Base-by-base conservation (phyloP, 2,888 invertebrate species). In the Cordilura impudica region DNA sequence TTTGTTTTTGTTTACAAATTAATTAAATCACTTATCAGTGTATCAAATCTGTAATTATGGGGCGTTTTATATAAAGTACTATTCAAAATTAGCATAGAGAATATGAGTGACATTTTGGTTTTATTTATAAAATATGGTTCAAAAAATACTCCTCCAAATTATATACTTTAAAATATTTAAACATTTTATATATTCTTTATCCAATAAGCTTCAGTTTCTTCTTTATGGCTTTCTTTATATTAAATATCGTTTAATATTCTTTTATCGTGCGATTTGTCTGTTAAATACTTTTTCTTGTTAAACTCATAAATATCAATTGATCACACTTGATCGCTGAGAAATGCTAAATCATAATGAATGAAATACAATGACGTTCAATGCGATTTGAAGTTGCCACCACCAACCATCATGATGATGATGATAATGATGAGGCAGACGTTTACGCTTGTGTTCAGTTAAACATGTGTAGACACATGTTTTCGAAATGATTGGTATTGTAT, bases 391-490 rank as follows among this genome's bases (percentile, higher is more conserved):
- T 35, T 14, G n/a, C 16, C 31, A 39, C 18, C 53, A 56, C 47
- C 23, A 51, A 23, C 23, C 18, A 35, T 45, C 10, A 35, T 35
- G 1, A 10, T 31, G 18, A 56, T 43, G 35, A 14, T 53, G 31
- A 56, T 29, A 8, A 56, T 19, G n/a, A 35, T 6, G 35, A 12
- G 8, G 4, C 31, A 47, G 26, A 60, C 60, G 18, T 39, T 14
- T 35, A 16, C 23, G 2, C 19, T n/a, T 49, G n/a, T 8, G n/a
- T 14, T 35, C 26, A 14, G 39, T 39, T 39, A 5, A 66, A 76
- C 76, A 77, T 71, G 58, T 77, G 76, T 54, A 60, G 71, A 66
- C 76, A 77, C 60, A 77, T 77, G 76, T 66, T 71, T 60, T 26
- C 26, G 45, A 66, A 45, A 45, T 35, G 2, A 63, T 45, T 35